Evolutionary conservation across 2,888 invertebrate genomes (phyloP), one percentile per base, ranked within the genome.

Genomic region (Escarpia spicata): DNA sequence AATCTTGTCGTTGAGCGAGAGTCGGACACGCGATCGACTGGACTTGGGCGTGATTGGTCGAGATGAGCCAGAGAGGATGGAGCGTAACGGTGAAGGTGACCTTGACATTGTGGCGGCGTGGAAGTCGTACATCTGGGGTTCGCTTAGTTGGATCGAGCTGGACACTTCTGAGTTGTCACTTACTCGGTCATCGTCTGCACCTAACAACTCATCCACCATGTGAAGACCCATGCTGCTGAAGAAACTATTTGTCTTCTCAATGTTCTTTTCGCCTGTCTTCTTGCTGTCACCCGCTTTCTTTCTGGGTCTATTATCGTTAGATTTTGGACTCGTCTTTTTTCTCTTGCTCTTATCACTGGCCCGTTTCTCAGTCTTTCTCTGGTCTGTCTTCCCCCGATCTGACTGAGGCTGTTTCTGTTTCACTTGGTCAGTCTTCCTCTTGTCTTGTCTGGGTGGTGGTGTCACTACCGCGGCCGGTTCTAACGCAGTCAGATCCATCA

Each of bases 201-300:
- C 95, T 37, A 95, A 92, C 10, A 96, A 93, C 90, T 96, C 96
- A 52, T 96, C 96, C 0, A 96, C 95, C 26, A 95, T 95, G 37
- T 95, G 96, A 90, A 96, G 91, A 19, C 96, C 96, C 92, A 96
- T 94, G 1, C 94, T 93, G 92, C 94, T 94, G 93, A 96, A 95
- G 3, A 95, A 37, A n/a, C 93, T 93, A 90, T 92, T 91, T 60
- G 15, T 90, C 44, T 31, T 92, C 26, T 90, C 37, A 43, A 12
- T 19, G 2, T 44, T 19, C 37, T 52, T 91, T 91, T 43, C 91
- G 15, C 43, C 37, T n/a, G 44, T 93, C 44, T 92, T 90, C 58
- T 91, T 37, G 90, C 91, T 91, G 9, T 92, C 45, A 8, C 15
- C 6, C 0, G 15, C 89, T 44, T 44, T 92, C 93, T 90, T 92